Evolutionary conservation across 2,888 invertebrate species (phyloP), one percentile per base, ranked within the genome.

Genomic region (Ophraella communa): DNA sequence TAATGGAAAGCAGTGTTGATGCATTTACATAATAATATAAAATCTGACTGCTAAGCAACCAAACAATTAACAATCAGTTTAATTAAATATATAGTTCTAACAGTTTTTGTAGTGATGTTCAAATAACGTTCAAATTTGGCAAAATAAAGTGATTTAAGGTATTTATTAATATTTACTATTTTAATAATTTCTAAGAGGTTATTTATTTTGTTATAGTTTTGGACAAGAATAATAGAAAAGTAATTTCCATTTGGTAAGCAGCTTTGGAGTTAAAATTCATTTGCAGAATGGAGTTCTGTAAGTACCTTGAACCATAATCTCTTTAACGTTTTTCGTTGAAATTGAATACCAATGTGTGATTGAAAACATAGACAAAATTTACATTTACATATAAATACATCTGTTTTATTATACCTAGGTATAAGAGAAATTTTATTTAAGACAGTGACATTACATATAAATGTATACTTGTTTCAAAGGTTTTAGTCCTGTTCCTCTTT

Each of bases 51-150:
- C 66, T 64, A 72, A 74, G 74, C 65, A 76, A 77, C 76, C 71
- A 76, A 77, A 77, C 78, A 77, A 77, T 68, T 68, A 68, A 69
- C 66, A 69, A 72, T 73, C 73, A 73, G 73, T 75, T 74, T 74
- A 73, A 76, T 76, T 73, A 71, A 73, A 58, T 45, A 39, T 39
- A 47, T 72, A 76, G 64, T 65, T 67, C 55, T 57, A 65, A 66
- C 74, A 74, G 74, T 75, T 77, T 74, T 71, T 72, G 71, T 69
- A 66, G 71, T 71, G 72, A 68, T 69, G 65, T 69, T 66, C 60
- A 58, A 65, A 68, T 65, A 62, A 62, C 58, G 53, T 64, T 62
- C 64, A 68, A 66, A 66, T 66, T 68, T 61, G 52, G 66, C 33
- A 57, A 66, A 61, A 39, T 44, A 62, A 45, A 64, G 57, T 66